Base-by-base conservation (phyloP, 2,888 invertebrate genomes). In the Tachina fera region DNA sequence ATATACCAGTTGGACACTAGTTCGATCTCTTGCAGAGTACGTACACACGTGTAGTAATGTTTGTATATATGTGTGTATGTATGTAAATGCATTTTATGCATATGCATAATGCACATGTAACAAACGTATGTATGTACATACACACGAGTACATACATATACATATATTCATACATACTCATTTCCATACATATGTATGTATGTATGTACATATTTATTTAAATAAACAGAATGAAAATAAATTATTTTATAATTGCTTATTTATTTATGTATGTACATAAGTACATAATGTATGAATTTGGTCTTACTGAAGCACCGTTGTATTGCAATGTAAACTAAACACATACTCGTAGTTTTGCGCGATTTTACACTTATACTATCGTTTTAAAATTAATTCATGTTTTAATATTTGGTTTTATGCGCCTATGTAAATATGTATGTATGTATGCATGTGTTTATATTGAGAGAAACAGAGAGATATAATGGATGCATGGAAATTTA, bases 321-420 rank as follows among this genome's bases (percentile, higher is more conserved):
- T 14, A 49, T 51, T 51, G 16, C 6, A 39, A 68, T n/a, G 14
- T 45, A 71, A 58, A 43, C 56, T 45, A 71, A 58, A 43, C 56
- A 71, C n/a, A 19, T 8, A 43, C 39, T 22, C 45, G 2, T 10
- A 45, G 31, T 58, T 58, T 71, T 41, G 56, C 70, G 70, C 74
- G 41, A 19, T 51, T 74, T 63, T 16, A 19, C 19, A 51, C 41
- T 60, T 31, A 19, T 14, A 51, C 49, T 60, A 10, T 51, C 22
- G 65, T 53, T 49, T 61, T 53, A 41, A 61, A 41, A 16, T 72
- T 19, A 51, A 75, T 58, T 71, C 71, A 58, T 71, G 49, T 39
- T 39, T 51, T 51, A n/a, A 39, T 49, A 51, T 68, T 51, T 39
- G 11, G 45, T 41, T 70, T 49, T 16, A 39, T 16, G 4, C n/a